Conservation (phyloP, 2,797 vertebrate species). For the Galago senegalensis region DNA sequence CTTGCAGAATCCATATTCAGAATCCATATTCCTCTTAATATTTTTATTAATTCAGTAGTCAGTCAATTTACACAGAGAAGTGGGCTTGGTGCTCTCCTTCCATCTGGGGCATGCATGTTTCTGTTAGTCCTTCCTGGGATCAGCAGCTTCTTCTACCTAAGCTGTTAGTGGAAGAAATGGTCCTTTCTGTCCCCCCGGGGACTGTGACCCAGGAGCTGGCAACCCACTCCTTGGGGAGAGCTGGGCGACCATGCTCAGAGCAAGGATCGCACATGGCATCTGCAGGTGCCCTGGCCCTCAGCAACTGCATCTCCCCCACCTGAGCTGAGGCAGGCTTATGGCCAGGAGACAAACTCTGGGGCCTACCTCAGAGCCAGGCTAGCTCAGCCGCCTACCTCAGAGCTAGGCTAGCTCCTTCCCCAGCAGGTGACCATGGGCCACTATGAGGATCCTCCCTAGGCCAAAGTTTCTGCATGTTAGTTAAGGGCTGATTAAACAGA, state of each 20-base stretch:
- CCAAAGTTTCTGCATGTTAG: rapidly evolving
- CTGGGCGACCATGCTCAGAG: rapidly evolving
- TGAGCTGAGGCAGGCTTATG: neutral
- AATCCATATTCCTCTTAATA: neutral
- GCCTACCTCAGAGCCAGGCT: neutral
- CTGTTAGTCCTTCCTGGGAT: neutral
- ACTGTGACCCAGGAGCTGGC: neutral
- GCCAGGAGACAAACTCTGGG: neutral
- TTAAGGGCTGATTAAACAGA: neutral
- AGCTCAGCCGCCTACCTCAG: neutral
- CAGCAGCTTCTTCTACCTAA: neutral
- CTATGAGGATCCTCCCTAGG: neutral
- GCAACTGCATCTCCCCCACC: neutral
- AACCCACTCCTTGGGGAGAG: too few species aligned
- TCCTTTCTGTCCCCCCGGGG: neutral
- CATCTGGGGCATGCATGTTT: neutral
- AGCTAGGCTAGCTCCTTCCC: neutral
- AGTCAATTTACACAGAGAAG: neutral
- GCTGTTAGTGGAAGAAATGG: neutral
- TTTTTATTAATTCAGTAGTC: neutral
- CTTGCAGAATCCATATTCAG: neutral
- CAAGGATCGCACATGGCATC: neutral
- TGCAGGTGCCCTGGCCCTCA: neutral
- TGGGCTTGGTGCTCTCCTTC: neutral
- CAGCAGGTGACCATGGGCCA: neutral